These are phyloP conservation scores for Galerucella nymphaeae DNA, from an alignment of 2,888 invertebrate genomes.

Conservation along the genomic window DNA sequence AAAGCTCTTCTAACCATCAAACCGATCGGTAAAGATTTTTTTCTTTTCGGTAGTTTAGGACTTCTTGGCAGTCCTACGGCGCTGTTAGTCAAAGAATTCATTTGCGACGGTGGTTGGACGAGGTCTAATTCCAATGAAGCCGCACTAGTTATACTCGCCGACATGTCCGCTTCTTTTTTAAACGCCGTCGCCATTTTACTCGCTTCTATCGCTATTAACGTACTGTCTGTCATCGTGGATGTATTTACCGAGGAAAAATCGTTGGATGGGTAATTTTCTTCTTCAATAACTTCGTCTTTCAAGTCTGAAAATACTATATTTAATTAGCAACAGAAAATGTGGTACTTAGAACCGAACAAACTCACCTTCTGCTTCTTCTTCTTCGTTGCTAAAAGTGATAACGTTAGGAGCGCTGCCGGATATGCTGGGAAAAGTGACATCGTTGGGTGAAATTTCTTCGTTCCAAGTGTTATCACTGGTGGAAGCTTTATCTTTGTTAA, in stretches of 20 bases:
- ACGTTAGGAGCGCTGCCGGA: slow-evolving; percentile 80
- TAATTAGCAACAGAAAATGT: background rate
- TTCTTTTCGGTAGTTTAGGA: slow-evolving; percentile 61
- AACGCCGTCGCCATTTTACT: slow-evolving; percentile 75
- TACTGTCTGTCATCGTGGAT: slow-evolving; percentile 76
- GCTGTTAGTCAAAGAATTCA: slow-evolving; percentile 73
- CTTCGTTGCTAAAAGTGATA: slow-evolving; percentile 75
- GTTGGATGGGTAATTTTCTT: slow-evolving; percentile 53
- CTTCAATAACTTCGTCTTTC: slow-evolving; percentile 47
- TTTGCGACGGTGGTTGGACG: slow-evolving; percentile 80
- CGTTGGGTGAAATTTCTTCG: slow-evolving; percentile 82
- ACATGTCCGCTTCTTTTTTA: slow-evolving; percentile 67
- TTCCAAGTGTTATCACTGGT: slow-evolving; percentile 80
- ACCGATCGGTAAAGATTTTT: slow-evolving; percentile 78
- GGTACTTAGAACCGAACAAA: background rate
- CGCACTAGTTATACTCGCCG: slow-evolving; percentile 71
- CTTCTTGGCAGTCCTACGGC: slow-evolving; percentile 52
- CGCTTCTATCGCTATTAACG: slow-evolving; percentile 80
- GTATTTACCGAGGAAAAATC: slow-evolving; percentile 68
- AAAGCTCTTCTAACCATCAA: slow-evolving; percentile 79
- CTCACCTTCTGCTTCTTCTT: slow-evolving; percentile 49
- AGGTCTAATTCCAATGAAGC: slow-evolving; percentile 77
- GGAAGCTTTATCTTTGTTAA: slow-evolving; percentile 65
- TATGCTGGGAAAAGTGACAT: slow-evolving; percentile 83
- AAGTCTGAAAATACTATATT: slow-evolving; percentile 9